Evolutionary conservation across 2,797 vertebrate genomes (phyloP), one percentile per base, ranked within the genome.

Genomic region (Petrocephalus sullivani): DNA sequence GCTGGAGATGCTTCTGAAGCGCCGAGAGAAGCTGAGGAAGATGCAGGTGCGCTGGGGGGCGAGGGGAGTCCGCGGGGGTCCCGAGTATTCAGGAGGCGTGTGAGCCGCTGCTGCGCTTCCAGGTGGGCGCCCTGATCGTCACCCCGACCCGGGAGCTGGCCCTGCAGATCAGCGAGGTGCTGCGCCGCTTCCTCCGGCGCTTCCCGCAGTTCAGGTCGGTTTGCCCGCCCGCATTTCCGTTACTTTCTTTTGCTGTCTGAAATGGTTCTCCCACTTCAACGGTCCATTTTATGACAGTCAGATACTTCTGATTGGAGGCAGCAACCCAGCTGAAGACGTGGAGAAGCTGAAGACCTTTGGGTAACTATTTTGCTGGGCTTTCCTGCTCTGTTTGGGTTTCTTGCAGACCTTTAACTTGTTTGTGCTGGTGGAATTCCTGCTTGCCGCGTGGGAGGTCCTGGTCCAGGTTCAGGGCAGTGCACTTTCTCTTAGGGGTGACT

Each of bases 141-240:
- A 99, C 98, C 0, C 98, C 98, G 8, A 99, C 98, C 0, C 95
- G 98, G 88, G 98, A 99, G 89, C 93, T 99, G 89, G 98, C 98
- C 0, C 67, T 97, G 21, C 98, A 99, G 86, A 99, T 99, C 82
- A 96, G 97, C 6, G 98, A 98, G 89, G 98, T 99, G 64, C 93
- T 98, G 60, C 93, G 91, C 0, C 94, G 90, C 9, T 99, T 99
- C 92, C 93, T 97, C 0, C 95, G 96, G 61, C 95, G 95, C 89
- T 98, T 97, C 90, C 96, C 97, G 0, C 96, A 96, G 91, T 97
- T 99, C 41, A 98, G 96, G 98, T 99, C 90, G 93, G 94, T 54
- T 46, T 12, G 86, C 7, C 37, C 57, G 3, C 23, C 51, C 37
- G 3, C 16, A 49, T n/a, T 81, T 2, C 23, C 61, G 81, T 2